Conservation (phyloP, 2,888 invertebrate genomes). For the Laspeyria flexula region DNA sequence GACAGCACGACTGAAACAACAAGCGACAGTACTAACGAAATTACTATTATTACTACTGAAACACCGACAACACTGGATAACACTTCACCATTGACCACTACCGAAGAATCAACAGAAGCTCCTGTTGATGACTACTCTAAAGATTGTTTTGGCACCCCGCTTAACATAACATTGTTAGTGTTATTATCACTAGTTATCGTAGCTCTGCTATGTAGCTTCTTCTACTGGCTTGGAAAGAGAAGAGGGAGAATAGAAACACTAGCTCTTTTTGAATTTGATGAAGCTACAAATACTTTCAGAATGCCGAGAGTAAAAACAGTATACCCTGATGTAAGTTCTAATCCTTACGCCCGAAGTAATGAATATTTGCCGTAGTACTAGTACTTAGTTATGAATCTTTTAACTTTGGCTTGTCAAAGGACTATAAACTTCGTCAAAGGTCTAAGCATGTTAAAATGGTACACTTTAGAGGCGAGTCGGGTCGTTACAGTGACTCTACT, state of each 20-base stretch:
- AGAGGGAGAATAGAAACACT: slow-evolving; percentile 13
- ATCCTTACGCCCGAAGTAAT: slow-evolving; percentile 31
- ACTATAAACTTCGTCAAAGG: neutral
- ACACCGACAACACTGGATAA: too few relatives aligned
- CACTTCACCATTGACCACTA: slow-evolving; percentile 4
- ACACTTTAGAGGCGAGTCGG: too few relatives aligned
- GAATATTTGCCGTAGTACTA: slow-evolving; percentile 7
- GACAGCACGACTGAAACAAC: too few relatives aligned
- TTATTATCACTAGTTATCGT: slow-evolving; percentile 32
- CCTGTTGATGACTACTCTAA: neutral
- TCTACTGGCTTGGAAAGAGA: slow-evolving; percentile 37
- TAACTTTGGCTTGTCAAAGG: neutral
- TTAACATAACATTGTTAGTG: slow-evolving; percentile 40
- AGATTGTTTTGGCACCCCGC: slow-evolving; percentile 40
- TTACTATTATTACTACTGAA: too few relatives aligned
- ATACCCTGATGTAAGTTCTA: slow-evolving; percentile 26
- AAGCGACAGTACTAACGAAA: too few relatives aligned
- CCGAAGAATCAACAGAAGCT: slow-evolving; percentile 11
- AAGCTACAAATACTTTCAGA: slow-evolving; percentile 18
- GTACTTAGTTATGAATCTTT: neutral
- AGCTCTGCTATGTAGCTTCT: slow-evolving; percentile 27
- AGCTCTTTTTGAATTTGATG: slow-evolving; percentile 22
- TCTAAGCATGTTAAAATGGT: too few relatives aligned
- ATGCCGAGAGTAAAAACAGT: slow-evolving; percentile 39
- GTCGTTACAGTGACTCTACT: too few relatives aligned